Evolutionary conservation across 2,888 invertebrate genomes (phyloP).

Genomic region (Microctonus brassicae): DNA sequence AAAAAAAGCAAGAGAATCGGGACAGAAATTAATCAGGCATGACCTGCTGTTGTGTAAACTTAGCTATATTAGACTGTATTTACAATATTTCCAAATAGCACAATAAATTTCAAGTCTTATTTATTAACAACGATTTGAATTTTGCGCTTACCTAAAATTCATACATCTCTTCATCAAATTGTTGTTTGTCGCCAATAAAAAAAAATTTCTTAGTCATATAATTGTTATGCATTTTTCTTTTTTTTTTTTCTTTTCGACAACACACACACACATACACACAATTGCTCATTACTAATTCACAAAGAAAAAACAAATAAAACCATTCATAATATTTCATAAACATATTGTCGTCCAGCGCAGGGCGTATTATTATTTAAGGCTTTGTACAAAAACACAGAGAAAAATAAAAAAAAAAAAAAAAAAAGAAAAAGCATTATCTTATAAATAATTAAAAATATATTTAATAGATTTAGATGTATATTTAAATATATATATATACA

Average conservation of each 20-base stretch:
- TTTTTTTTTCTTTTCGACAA: background rate
- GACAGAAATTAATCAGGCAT: background rate
- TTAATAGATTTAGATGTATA: no score
- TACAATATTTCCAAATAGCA: slow-evolving; percentile 49
- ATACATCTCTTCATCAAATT: background rate
- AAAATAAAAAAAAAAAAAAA: slow-evolving; percentile 25
- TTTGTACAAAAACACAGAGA: slow-evolving; percentile 37
- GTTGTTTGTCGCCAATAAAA: background rate
- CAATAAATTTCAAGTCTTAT: slow-evolving; percentile 47
- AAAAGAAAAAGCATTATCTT: slow-evolving; percentile 31
- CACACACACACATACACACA: background rate
- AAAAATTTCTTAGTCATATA: background rate
- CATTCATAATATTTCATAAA: slow-evolving; percentile 1
- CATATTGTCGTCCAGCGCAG: background rate
- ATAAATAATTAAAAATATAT: slow-evolving; percentile 43
- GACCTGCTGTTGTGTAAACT: slow-evolving; percentile 43
- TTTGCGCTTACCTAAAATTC: slow-evolving; percentile 20
- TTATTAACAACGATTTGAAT: slow-evolving; percentile 43
- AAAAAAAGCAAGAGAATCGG: background rate
- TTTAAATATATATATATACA: no score
- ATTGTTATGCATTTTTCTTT: background rate
- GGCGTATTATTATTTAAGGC: background rate
- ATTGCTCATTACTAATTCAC: slow-evolving; percentile 10
- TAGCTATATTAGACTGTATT: slow-evolving; percentile 48
- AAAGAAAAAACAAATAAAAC: slow-evolving; percentile 1